These are phyloP conservation scores for Gobionotothen gibberifrons DNA, from an alignment of 2,797 vertebrate species.

Conservation along the genomic window DNA sequence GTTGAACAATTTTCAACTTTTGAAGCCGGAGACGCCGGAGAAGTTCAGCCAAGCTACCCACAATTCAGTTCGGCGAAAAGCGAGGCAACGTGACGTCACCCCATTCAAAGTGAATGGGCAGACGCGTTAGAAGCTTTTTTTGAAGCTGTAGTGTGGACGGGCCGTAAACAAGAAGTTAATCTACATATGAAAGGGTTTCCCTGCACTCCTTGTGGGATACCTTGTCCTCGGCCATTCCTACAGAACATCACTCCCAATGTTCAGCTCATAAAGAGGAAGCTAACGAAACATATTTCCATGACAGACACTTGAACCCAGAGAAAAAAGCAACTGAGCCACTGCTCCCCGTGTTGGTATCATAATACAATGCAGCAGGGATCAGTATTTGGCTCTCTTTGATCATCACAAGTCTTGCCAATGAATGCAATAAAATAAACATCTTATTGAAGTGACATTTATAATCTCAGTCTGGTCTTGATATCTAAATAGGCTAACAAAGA, in stretches of 20 bases:
- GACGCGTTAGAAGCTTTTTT: no score
- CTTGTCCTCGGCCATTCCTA: slow-evolving; percentile 31
- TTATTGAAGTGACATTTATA: slow-evolving; percentile 58
- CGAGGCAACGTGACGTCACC: no score
- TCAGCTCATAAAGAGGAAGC: slow-evolving; percentile 30
- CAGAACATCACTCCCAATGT: slow-evolving; percentile 20
- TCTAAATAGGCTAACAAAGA: slow-evolving; percentile 41
- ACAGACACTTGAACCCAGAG: slow-evolving; percentile 56
- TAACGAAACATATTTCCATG: slow-evolving; percentile 30
- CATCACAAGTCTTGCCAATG: slow-evolving; percentile 30
- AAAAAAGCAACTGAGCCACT: slow-evolving; percentile 27
- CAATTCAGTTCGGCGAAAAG: no score
- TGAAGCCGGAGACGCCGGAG: no score
- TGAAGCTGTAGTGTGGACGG: no score
- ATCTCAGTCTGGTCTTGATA: slow-evolving; percentile 43
- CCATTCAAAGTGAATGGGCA: no score
- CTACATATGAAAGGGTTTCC: slow-evolving; percentile 67
- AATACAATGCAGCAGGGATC: slow-evolving; percentile 49
- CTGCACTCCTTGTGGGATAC: slow-evolving; percentile 40
- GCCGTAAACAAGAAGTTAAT: slow-evolving; percentile 65
- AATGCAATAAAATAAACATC: slow-evolving; percentile 40
- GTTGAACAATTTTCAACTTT: no score
- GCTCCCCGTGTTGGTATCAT: slow-evolving; percentile 25
- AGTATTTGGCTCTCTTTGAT: slow-evolving; percentile 62
- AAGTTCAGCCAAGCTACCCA: no score